Evolutionary conservation across 2,888 invertebrate species (phyloP).

Genomic region (Tipula vernalis): DNA sequence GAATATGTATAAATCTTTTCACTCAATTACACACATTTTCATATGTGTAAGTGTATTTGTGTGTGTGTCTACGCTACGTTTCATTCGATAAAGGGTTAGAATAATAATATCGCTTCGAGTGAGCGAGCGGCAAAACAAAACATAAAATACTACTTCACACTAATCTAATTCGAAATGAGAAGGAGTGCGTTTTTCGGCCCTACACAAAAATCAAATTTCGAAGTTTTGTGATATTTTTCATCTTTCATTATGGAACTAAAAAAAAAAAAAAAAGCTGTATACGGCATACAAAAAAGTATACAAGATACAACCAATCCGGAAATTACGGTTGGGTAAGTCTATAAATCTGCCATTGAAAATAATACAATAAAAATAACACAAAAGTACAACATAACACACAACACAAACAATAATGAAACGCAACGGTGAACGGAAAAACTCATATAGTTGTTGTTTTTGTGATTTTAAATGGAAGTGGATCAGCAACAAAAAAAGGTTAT

Average conservation of each 20-base stretch:
- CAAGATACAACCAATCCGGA: conserved; percentile 6
- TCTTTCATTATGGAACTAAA: not conserved
- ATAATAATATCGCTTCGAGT: not conserved
- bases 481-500: not conserved
- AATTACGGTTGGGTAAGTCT: conserved; percentile 9
- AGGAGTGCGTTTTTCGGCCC: not conserved
- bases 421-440: not conserved
- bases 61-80: not conserved
- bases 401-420: not conserved
- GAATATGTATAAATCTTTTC: not conserved
- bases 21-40: not conserved
- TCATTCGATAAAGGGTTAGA: not conserved
- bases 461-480: not conserved
- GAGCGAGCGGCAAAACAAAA: not conserved
- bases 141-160: not conserved
- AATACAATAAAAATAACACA: not conserved
- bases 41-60: not conserved
- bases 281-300: not conserved
- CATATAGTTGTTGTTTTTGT: not conserved
- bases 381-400: not conserved
- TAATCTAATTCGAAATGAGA: not conserved
- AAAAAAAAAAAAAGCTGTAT: not conserved
- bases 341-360: conserved; percentile 1
- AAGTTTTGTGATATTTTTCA: not conserved
- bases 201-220: not conserved